Evolutionary conservation across 2,888 invertebrate genomes (phyloP).

Genomic region (Meteorus colon): DNA sequence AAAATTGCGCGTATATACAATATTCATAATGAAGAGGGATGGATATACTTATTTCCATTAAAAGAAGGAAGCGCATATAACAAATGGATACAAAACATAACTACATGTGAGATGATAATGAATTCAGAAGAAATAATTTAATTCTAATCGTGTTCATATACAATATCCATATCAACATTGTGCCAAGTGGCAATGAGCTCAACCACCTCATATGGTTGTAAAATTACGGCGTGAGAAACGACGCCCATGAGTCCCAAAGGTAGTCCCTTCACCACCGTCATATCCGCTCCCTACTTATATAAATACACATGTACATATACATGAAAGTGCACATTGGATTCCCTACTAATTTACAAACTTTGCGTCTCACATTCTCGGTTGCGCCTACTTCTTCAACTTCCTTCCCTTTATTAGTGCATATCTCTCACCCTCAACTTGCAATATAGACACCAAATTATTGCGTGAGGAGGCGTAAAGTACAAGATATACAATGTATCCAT

Average conservation of each 20-base stretch:
- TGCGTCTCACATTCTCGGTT: neutral
- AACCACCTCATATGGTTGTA: constrained; percentile 3
- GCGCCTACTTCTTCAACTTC: constrained; percentile 10
- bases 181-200: neutral
- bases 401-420: constrained; percentile 9
- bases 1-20: neutral
- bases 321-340: constrained; percentile 18
- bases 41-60: neutral
- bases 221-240: constrained; percentile 29
- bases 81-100: neutral
- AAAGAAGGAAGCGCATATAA: neutral
- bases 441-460: neutral
- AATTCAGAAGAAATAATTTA: neutral
- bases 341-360: constrained; percentile 11
- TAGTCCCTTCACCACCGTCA: neutral
- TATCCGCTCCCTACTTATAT: neutral
- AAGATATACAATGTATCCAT: neutral
- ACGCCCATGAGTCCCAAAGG: constrained; percentile 23
- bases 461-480: neutral
- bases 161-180: constrained; percentile 1
- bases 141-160: neutral
- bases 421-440: constrained; percentile 1
- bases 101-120: neutral
- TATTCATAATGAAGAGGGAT: neutral
- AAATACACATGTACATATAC: constrained; percentile 4